Conservation (phyloP, 2,113 vertebrate species). For the Hippocampus guttulatus region DNA sequence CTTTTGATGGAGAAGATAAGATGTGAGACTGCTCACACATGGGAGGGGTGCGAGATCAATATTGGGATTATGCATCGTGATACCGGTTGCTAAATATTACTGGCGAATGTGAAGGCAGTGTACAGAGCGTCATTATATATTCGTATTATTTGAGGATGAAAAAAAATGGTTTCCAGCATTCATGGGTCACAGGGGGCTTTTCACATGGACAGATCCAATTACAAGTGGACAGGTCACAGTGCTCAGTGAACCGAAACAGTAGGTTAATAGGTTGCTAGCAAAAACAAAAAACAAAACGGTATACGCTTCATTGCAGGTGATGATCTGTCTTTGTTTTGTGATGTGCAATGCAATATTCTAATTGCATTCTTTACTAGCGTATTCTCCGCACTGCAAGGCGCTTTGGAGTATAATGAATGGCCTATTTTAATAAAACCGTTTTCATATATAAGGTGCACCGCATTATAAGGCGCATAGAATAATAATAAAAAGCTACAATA, state of each 20-base stretch:
- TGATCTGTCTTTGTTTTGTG: neutral
- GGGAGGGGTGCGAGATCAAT: slow-evolving; percentile 17
- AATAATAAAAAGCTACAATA: too few species aligned
- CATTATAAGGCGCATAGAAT: too few species aligned
- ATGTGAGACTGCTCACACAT: neutral
- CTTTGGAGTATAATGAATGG: too few species aligned
- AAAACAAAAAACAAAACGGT: neutral
- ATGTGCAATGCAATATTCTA: neutral
- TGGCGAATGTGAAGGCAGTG: slow-evolving; percentile 11
- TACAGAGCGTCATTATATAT: slow-evolving; percentile 23
- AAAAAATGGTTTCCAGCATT: slow-evolving; percentile 24
- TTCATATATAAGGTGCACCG: too few species aligned
- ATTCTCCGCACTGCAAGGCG: too few species aligned
- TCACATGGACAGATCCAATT: neutral
- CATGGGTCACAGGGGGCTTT: slow-evolving; percentile 10
- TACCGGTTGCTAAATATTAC: slow-evolving; percentile 42
- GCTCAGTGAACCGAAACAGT: neutral
- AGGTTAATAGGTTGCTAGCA: neutral
- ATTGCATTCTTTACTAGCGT: neutral
- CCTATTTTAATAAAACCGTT: too few species aligned
- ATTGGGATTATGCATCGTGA: slow-evolving; percentile 24
- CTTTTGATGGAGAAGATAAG: slow-evolving; percentile 6
- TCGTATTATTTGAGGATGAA: slow-evolving; percentile 16
- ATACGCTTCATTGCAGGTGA: neutral
- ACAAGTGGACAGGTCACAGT: neutral